Evolutionary conservation across 37 sponge, comb jelly and placozoan genomes (phyloP), one percentile per base, ranked within the genome.

Genomic region (Axinella damicornis): DNA sequence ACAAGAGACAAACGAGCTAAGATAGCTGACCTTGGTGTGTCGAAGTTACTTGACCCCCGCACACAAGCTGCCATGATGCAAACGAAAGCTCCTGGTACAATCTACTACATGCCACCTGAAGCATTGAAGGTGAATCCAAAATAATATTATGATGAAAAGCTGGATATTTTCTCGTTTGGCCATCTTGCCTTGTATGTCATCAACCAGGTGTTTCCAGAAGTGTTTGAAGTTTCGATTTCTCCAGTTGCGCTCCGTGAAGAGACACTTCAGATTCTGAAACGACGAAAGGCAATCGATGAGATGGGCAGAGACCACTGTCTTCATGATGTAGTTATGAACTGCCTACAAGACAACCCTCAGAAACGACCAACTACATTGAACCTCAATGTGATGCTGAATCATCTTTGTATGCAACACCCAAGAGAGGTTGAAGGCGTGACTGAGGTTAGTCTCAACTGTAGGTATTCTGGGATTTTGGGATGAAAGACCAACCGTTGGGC

Each of bases 21-120:
- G 13, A 71, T 71, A 25, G 52, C 52, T 22, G 72, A 71, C 40
- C 53, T 71, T 19, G 72, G 72, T 13, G 72, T 71, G 4, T 37
- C 72, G 2, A 71, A 35, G 52, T 71, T 41, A 27, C 62, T 61
- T 25, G 25, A 22, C 11, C 25, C 5, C 5, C 22, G 11, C 5
- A 22, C 62, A 27, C 62, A 61, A 27, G 46, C 9, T 46, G 25
- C 27, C 2, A 14, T 61, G 2, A 14, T 5, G 13, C 62, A 61
- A 11, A 61, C 62, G 11, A 61, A 27, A 14, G 62, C 62, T 25
- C 62, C 62, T 5, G 62, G 62, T 61, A 5, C 22, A 27, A 2
- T 61, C 25, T 12, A 61, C 62, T 61, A 61, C 62, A 61, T 61
- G 62, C 62, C 62, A 14, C 62, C 62, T 27, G 62, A 61, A 25